Evolutionary conservation across 2,888 invertebrate genomes (phyloP).

Genomic region (Abrostola triplasia): DNA sequence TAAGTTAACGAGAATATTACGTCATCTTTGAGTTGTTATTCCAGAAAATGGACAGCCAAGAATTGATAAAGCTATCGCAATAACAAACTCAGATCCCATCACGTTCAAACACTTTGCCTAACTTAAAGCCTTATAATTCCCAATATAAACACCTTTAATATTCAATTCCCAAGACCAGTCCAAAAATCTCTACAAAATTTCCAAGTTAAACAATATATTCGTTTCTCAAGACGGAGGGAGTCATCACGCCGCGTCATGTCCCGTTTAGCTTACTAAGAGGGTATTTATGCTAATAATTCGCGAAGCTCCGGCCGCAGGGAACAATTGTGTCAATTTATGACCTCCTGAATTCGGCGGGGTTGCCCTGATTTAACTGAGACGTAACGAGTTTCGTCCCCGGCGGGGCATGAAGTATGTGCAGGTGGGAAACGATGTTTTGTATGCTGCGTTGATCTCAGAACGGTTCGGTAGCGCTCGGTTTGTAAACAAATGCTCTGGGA

Average conservation of each 20-base stretch:
- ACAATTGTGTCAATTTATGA: constrained; percentile 77
- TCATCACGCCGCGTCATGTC: constrained; percentile 59
- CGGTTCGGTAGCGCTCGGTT: constrained; percentile 15
- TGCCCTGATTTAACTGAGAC: constrained; percentile 69
- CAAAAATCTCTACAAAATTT: constrained; percentile 36
- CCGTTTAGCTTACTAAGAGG: constrained; percentile 75
- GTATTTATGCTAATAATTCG: constrained; percentile 77
- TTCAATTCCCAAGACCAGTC: constrained; percentile 6
- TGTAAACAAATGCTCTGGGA: constrained; percentile 4
- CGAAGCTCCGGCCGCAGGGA: constrained; percentile 65
- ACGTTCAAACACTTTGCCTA: neutral
- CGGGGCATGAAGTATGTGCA: constrained; percentile 43
- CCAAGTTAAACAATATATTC: constrained; percentile 53
- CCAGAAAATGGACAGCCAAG: too few species aligned
- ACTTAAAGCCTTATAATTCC: neutral
- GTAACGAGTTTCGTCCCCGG: constrained; percentile 55
- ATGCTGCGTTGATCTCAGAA: constrained; percentile 36
- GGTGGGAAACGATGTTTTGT: constrained; percentile 47
- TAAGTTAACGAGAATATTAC: too few species aligned
- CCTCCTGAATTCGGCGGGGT: constrained; percentile 71
- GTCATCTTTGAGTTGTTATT: too few species aligned
- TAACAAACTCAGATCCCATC: too few species aligned
- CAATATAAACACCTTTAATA: neutral
- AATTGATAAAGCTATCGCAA: too few species aligned
- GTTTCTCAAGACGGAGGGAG: constrained; percentile 37